Evolutionary conservation across 2,797 vertebrate genomes (phyloP), one percentile per base, ranked within the genome.

Genomic region (Trematomus bernacchii): DNA sequence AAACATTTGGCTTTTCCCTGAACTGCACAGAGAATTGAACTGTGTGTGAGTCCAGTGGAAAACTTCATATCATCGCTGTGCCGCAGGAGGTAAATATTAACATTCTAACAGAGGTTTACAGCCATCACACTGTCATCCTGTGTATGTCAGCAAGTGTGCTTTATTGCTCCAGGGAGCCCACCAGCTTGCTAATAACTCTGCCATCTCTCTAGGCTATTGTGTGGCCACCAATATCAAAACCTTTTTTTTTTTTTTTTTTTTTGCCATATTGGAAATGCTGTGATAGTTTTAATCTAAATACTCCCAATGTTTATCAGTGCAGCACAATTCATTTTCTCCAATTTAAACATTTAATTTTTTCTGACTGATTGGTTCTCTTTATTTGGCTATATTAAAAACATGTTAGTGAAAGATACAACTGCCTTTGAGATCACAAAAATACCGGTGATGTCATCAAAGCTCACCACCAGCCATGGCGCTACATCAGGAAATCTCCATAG

Each of bases 61-160:
- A 93, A 89, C 83, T 80, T 82, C 71, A 71, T 76, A 72, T 82
- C 80, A 73, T 78, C 79, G 65, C 81, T 43, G 75, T 77, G 78
- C 75, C 19, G 53, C 66, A 79, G 76, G 79, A 82, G 67, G 82
- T 93, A 93, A 92, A 92, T 92, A 93, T 93, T 92, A 92, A 87
- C 90, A 92, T 92, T 92, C 85, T 92, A 71, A 66, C 70, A 62
- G 70, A 77, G 74, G 84, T 86, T 88, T 83, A 77, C 85, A 79
- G 85, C 71, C 84, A 72, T 76, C 73, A 50, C 50, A 16, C 73
- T 89, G 92, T 77, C 90, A 79, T 3, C 62, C 73, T 92, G 87
- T 93, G 73, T 89, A 91, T 65, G 82, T n/a, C 37, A 89, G 80
- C 73, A 68, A 76, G 76, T 71, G 74, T 91, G 85, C 47, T 91